Conservation (phyloP, 2,113 vertebrate species). For the Mystacornis crossleyi region DNA sequence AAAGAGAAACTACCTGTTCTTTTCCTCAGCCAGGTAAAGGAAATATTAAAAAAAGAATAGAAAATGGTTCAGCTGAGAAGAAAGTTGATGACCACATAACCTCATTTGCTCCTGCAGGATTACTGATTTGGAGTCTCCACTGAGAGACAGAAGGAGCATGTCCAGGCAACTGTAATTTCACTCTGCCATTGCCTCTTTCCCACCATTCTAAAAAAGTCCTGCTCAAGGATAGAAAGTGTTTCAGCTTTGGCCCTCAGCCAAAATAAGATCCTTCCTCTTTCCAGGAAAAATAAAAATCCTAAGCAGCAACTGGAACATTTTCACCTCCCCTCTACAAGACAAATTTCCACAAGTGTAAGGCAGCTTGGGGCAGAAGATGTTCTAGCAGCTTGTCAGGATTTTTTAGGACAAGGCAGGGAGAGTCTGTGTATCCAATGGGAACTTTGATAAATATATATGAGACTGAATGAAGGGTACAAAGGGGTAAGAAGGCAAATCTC, state of each 20-base stretch:
- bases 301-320: not conserved
- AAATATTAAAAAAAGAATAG: not conserved
- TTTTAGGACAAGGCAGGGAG: not conserved
- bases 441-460: not conserved
- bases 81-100: not conserved
- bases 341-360: not conserved
- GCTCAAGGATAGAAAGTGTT: not conserved
- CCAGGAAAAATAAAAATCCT: not conserved
- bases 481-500: not conserved
- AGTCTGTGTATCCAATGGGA: not conserved
- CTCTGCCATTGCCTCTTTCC: not conserved
- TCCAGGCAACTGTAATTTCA: not conserved
- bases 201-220: not conserved
- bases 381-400: not conserved
- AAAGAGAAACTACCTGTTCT: not conserved
- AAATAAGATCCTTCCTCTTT: not conserved
- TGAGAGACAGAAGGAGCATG: not conserved
- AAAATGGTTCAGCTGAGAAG: not conserved
- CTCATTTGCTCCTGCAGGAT: not conserved
- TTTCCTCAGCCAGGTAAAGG: accelerated
- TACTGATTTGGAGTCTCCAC: not conserved
- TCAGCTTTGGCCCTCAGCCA: not conserved
- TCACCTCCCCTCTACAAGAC: not conserved
- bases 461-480: not conserved
- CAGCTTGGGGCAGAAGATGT: not conserved